These are phyloP conservation scores for Budorcas taxicolor DNA, from an alignment of 2,113 vertebrate species.

Conservation along the genomic window DNA sequence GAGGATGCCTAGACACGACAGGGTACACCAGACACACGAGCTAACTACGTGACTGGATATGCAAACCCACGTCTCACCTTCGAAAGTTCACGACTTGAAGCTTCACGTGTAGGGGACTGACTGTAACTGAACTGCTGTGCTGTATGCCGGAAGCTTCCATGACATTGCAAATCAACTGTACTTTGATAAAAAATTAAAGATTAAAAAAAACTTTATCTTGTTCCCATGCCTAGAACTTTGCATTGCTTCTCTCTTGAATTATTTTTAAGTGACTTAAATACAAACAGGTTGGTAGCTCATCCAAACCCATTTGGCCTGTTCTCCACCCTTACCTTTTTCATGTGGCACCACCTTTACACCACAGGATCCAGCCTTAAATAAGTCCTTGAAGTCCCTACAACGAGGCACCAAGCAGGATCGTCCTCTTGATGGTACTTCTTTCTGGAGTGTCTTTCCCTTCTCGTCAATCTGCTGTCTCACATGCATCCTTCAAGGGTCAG, in stretches of 20 bases:
- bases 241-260: not conserved
- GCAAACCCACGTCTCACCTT: not conserved
- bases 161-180: not conserved
- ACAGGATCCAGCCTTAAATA: not conserved
- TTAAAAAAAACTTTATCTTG: not conserved
- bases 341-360: accelerated
- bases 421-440: not conserved
- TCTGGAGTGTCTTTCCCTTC: not conserved
- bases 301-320: not conserved
- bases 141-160: accelerated
- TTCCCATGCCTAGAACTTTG: not conserved
- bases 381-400: not conserved
- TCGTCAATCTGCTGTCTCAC: not conserved
- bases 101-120: not conserved
- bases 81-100: not conserved
- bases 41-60: not conserved
- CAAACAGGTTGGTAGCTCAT: not conserved
- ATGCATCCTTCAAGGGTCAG: not conserved
- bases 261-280: not conserved
- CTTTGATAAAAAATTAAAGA: not conserved
- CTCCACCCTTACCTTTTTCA: not conserved
- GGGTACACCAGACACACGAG: not conserved
- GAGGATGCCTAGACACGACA: not conserved
- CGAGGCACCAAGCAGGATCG: not conserved
- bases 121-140: not conserved